A percentile compares a stretch with the other conserved stretches of the same genome.
Evolutionary conservation across 2,113 vertebrate genomes (phyloP).

Genomic region (Zosterops borbonicus): DNA sequence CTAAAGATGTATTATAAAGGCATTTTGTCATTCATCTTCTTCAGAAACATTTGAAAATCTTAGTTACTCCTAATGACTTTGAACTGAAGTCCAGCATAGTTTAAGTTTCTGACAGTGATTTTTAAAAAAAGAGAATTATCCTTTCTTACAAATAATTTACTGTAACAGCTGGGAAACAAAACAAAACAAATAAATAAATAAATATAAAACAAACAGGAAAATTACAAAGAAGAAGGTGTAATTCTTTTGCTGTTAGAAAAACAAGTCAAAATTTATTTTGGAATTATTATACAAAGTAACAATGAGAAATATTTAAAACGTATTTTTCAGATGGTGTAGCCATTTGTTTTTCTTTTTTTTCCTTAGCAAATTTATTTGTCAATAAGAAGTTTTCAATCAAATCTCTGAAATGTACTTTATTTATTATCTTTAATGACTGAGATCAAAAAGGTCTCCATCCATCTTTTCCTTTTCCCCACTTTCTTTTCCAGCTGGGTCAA

Average conservation of each 20-base stretch:
- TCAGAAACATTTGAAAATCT: neutral
- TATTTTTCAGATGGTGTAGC: neutral
- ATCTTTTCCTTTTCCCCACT: neutral
- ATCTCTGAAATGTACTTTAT: neutral
- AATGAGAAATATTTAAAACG: neutral
- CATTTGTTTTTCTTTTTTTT: neutral
- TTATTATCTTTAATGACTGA: neutral
- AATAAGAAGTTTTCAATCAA: neutral
- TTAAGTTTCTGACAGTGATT: neutral
- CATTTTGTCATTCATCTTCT: neutral
- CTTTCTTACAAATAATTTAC: neutral
- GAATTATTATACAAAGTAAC: neutral
- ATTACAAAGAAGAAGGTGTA: neutral
- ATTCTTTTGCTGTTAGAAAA: neutral
- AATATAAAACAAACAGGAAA: neutral
- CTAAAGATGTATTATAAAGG: neutral
- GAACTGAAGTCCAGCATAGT: neutral
- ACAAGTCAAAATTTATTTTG: neutral
- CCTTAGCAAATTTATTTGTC: neutral
- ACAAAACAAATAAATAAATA: neutral
- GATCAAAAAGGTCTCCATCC: neutral
- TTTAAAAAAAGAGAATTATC: neutral
- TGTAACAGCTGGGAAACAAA: neutral
- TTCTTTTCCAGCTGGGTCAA: neutral
- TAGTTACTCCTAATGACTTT: neutral